A percentile compares a stretch with the other conserved stretches of the same genome.
phyloP scores from a whole-genome alignment of 2,888 invertebrate genomes.

The Cantharis flavilabris region DNA sequence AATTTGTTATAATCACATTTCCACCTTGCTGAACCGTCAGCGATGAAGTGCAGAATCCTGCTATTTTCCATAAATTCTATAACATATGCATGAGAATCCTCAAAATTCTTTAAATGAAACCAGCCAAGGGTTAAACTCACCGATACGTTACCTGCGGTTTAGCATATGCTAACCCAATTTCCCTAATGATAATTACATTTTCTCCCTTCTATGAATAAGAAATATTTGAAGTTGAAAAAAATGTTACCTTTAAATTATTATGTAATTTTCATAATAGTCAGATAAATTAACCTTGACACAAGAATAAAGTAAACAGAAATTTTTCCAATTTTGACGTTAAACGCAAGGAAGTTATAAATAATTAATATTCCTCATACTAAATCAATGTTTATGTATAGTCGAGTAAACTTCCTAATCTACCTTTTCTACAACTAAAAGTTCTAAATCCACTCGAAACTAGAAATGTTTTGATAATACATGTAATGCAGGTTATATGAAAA shows the following conservation, averaged over 20 bases:
- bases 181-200: neutral
- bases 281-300: neutral
- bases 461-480: neutral
- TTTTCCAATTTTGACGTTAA: neutral
- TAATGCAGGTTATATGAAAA: neutral
- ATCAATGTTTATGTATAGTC: neutral
- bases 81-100: neutral
- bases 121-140: neutral
- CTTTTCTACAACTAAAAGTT: neutral
- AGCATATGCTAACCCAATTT: neutral
- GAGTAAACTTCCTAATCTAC: neutral
- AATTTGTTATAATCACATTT: no score
- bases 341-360: neutral
- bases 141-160: neutral
- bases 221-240: neutral
- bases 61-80: neutral
- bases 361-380: neutral
- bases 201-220: neutral
- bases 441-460: neutral
- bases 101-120: neutral
- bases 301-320: neutral
- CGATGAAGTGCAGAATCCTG: neutral
- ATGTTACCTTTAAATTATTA: neutral
- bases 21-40: no score
- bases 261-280: neutral